phyloP scores from a whole-genome alignment of 2,113 vertebrate genomes.

The Phylloscopus trochiloides region DNA sequence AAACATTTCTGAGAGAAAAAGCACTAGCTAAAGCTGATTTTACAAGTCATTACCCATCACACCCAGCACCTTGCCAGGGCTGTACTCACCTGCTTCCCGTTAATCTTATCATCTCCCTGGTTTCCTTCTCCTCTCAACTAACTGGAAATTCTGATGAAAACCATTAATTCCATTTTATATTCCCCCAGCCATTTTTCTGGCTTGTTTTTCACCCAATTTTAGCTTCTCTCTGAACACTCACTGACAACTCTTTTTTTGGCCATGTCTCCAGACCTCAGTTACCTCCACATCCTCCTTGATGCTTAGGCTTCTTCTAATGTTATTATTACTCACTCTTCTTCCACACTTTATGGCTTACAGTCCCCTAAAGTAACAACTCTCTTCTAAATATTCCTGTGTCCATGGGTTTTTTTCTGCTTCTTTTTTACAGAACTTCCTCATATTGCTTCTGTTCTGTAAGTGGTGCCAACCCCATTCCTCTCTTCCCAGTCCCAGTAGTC shows the following conservation, averaged over 20 bases:
- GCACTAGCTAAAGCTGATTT: not conserved
- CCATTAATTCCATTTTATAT: not conserved
- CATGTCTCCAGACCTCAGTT: not conserved
- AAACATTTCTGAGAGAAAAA: not conserved
- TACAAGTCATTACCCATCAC: not conserved
- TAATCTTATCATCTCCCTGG: not conserved
- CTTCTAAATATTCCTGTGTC: not conserved
- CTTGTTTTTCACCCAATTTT: not conserved
- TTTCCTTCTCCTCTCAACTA: not conserved
- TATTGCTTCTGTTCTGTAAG: not conserved
- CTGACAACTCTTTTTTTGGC: not conserved
- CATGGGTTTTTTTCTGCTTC: accelerated
- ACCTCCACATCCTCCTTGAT: not conserved
- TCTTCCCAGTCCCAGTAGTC: not conserved
- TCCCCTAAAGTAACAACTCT: not conserved
- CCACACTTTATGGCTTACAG: not conserved
- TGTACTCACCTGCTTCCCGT: not conserved
- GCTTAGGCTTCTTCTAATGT: not conserved
- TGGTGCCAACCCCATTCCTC: not conserved
- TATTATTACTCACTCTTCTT: not conserved
- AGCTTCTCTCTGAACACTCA: not conserved
- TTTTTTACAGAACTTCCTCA: not conserved
- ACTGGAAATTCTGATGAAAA: not conserved
- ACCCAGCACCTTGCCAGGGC: not conserved
- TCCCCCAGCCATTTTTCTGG: not conserved